Conservation (phyloP, 2,888 invertebrate genomes). For the Lysandra bellargus region DNA sequence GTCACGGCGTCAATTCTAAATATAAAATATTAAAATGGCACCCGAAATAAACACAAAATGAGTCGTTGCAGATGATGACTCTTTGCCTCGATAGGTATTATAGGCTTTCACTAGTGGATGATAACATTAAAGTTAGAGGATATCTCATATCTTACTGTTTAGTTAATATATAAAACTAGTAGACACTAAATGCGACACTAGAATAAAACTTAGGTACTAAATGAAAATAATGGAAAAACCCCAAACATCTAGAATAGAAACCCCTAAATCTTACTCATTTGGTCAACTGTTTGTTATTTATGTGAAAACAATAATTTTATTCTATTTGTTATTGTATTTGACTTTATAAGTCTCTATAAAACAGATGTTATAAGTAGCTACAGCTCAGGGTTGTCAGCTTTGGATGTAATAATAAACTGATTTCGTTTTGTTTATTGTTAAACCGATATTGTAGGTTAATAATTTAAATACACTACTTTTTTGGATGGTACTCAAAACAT, state of each 20-base stretch:
- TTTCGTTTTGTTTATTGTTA: not conserved
- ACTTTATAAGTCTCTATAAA: slow-evolving; percentile 20
- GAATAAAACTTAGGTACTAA: not conserved
- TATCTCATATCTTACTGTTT: not conserved
- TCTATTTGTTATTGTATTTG: slow-evolving; percentile 19
- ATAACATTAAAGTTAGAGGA: not conserved
- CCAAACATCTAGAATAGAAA: not conserved
- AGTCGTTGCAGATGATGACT: too few species aligned
- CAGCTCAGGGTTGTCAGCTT: not conserved
- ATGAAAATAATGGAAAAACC: slow-evolving; percentile 6
- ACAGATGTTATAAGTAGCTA: slow-evolving; percentile 24
- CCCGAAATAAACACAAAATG: too few species aligned
- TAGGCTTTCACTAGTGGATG: too few species aligned
- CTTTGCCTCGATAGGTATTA: too few species aligned
- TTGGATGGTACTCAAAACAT: too few species aligned
- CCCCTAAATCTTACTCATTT: slow-evolving; percentile 3
- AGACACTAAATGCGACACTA: not conserved
- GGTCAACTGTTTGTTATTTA: not conserved
- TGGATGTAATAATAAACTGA: not conserved
- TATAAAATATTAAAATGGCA: too few species aligned
- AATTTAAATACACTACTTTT: too few species aligned
- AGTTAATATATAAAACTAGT: not conserved
- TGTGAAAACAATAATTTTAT: slow-evolving; percentile 6
- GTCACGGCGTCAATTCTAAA: too few species aligned
- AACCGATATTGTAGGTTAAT: too few species aligned